Evolutionary conservation across 1,140 invertebrate genomes (phyloP), one percentile per base, ranked within the genome.

Genomic region (Leptinotarsa texana): DNA sequence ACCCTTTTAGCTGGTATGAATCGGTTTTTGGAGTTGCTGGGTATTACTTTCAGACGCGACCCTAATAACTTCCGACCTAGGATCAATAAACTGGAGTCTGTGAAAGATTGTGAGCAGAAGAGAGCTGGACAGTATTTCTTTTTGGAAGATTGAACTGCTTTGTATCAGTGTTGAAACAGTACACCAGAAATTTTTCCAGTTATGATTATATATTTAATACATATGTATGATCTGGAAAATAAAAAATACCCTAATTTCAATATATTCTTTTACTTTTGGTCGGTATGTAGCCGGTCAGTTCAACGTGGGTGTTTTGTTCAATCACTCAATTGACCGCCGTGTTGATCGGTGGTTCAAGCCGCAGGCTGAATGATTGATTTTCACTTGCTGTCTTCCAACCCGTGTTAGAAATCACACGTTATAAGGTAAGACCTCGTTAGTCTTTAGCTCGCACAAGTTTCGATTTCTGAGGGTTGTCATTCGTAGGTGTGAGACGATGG

Each of bases 51-150:
- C 89, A 90, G 98, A 82, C 89, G 98, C 85, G 98, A 99, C 90
- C 97, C 98, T 0, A 99, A 99, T 85, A 99, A 99, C 85, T 99
- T 97, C 86, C 87, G 98, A 84, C 98, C 98, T 5, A 90, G 98
- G 78, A 99, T 99, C 82, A 99, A 99, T 87, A 99, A 99, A 85
- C 90, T 91, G 81, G 91, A 96, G 81, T 99, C 98, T 74, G 96
- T 99, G 1, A 99, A 99, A 92, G 98, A 99, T 86, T 91, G 93
- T 80, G 98, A 99, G 84, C 98, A 99, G 87, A 99, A 99, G 87
- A 90, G 92, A 79, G 92, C 94, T 61, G 98, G 98, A 65, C 98
- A 99, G 87, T 99, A 96, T 87, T 99, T 99, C 91, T 99, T 99
- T 91, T 88, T 99, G 81, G 98, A 99, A 88, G 96, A 98, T 86